Evolutionary conservation across 2,113 vertebrate species (phyloP).

Genomic region (Rhinolophus sinicus): DNA sequence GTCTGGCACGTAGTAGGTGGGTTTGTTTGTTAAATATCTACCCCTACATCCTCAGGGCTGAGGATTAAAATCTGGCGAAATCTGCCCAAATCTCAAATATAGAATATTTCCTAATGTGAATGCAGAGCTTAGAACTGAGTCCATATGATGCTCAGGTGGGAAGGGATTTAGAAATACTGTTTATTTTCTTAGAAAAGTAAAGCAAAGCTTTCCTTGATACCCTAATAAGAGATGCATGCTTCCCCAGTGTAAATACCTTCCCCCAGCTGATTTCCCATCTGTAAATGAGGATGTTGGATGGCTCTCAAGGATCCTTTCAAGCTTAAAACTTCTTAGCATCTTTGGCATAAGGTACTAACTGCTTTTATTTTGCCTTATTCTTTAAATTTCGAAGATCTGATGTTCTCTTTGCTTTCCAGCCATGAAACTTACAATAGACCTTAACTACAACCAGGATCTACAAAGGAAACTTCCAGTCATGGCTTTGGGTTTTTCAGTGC

Average conservation of each 20-base stretch:
- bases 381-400: not conserved
- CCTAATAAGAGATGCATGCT: not conserved
- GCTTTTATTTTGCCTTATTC: constrained; percentile 30
- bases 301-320: constrained; percentile 10
- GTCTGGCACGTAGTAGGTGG: not conserved
- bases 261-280: not conserved
- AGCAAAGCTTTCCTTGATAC: not conserved
- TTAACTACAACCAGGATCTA: not conserved
- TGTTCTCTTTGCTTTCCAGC: not conserved
- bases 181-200: not conserved
- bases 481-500: not conserved
- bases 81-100: not conserved
- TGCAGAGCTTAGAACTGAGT: not conserved
- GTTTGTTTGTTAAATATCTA: not conserved
- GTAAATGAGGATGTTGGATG: not conserved
- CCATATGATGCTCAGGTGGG: not conserved
- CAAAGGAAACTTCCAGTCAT: not conserved
- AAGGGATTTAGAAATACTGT: not conserved
- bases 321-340: not conserved
- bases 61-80: not conserved
- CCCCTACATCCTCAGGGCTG: not conserved
- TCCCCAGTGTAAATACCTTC: not conserved
- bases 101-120: not conserved
- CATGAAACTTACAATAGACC: not conserved
- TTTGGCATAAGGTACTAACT: constrained; percentile 17